Percentiles rank a stretch among this genome's conserved stretches.
Evolutionary conservation across 2,797 vertebrate genomes (phyloP).

Genomic region (Sebastes trivittatus): DNA sequence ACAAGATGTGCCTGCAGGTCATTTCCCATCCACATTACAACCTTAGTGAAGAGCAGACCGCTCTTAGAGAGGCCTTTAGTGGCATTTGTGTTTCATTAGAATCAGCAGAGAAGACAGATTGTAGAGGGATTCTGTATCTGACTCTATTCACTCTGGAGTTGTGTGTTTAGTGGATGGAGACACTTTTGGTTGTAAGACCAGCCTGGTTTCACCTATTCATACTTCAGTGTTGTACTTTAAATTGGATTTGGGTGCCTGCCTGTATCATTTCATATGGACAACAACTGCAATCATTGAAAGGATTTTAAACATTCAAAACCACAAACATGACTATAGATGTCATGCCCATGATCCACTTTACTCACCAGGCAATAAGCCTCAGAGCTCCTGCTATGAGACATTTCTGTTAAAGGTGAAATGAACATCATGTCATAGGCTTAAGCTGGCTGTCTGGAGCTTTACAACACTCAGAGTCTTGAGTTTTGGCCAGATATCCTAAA

Average conservation of each 20-base stretch:
- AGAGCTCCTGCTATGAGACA: neutral
- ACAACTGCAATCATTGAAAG: too few relatives aligned
- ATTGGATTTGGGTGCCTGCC: neutral
- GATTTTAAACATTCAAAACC: neutral
- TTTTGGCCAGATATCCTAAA: neutral
- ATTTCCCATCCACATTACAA: neutral
- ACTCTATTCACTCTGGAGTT: neutral
- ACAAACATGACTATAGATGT: neutral
- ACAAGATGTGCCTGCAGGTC: slow-evolving; percentile 15
- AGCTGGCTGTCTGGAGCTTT: too few relatives aligned
- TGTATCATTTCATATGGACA: neutral
- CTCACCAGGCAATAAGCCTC: neutral
- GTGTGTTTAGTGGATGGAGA: neutral
- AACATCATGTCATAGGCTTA: neutral
- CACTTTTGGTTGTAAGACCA: neutral
- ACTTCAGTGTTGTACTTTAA: neutral
- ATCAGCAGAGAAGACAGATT: neutral
- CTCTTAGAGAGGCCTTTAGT: neutral
- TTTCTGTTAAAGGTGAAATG: neutral
- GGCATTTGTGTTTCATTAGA: slow-evolving; percentile 8
- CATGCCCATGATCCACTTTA: neutral
- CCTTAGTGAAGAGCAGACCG: neutral
- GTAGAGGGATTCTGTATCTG: neutral
- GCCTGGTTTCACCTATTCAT: neutral
- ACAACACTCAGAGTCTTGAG: too few relatives aligned